These are phyloP conservation scores for Notoglanidium macrostoma DNA, from an alignment of 2,797 vertebrate species.

Conservation along the genomic window DNA sequence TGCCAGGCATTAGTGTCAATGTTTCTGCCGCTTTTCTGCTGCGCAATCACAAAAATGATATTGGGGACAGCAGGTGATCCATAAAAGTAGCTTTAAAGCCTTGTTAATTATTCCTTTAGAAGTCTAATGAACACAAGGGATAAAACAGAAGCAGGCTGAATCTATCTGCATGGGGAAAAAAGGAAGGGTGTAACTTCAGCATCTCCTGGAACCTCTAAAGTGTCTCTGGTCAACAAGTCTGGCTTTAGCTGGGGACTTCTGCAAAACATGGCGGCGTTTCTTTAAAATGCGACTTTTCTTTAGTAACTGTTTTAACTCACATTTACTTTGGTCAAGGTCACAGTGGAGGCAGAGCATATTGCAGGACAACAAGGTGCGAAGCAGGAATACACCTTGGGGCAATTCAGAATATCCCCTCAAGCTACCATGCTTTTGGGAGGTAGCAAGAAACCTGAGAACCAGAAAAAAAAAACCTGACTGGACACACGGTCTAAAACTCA, in stretches of 20 bases:
- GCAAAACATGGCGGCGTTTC: background rate
- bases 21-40: conserved; percentile 77
- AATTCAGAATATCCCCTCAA: background rate
- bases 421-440: background rate
- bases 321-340: background rate
- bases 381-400: background rate
- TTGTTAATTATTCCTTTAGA: conserved; percentile 84
- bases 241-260: background rate
- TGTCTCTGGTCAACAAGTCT: conserved; percentile 56
- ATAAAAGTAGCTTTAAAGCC: conserved; percentile 84
- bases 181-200: conserved; percentile 51
- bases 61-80: conserved; percentile 85
- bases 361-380: background rate
- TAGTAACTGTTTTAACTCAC: background rate
- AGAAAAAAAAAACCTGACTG: background rate
- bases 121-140: conserved; percentile 80
- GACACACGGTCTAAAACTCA: background rate
- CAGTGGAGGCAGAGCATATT: background rate
- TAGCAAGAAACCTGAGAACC: background rate
- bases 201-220: conserved; percentile 58
- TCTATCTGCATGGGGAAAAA: conserved; percentile 66
- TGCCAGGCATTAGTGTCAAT: conserved; percentile 79
- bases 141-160: conserved; percentile 72
- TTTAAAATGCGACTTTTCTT: background rate
- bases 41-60: conserved; percentile 83